Base-by-base conservation (phyloP, 2,888 invertebrate genomes). In the Ophion costatus region DNA sequence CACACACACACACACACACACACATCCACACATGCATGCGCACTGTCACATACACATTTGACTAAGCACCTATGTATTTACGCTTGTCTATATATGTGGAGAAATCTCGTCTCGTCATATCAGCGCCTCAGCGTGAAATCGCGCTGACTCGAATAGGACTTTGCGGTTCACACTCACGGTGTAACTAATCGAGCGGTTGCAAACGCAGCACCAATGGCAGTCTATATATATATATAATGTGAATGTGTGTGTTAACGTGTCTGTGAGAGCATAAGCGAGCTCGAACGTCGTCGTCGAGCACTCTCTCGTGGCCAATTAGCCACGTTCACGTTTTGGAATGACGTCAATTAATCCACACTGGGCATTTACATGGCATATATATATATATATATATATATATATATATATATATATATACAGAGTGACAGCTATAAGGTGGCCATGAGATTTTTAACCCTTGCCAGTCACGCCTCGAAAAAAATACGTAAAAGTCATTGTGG, bases 291-390 rank as follows among this genome's bases (percentile, higher is more conserved):
- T 56, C 61, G 61, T 17, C 17, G 51, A 51, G 17, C 61, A 63
- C 59, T 59, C 76, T 76, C 80, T 76, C 63, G 82, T 57, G 85
- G 85, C 82, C 82, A 85, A 85, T 80, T 85, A 85, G 80, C 79
- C 82, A 85, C 85, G 85, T 82, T 80, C 82, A 71, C 59, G 79
- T 73, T 82, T 80, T 76, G 67, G 73, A 85, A 80, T 76, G 66
- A 66, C 82, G 80, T 85, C 85, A 85, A 85, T 85, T 85, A 82
- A 80, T 73, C 67, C 73, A 22, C 11, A 51, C 45, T 57, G 59
- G 51, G 73, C 45, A 75, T 75, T 81, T 78, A 59, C 71, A 70
- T 75, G 56, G 51, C 42, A 51, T 76, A 66, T 57, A 51, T 57
- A 66, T 42, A 57, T 66, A 29, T n/a, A 33, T 38, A 38, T 38